These are phyloP conservation scores for Lepas anatifera DNA, from an alignment of 2,888 invertebrate species.

Conservation along the genomic window DNA sequence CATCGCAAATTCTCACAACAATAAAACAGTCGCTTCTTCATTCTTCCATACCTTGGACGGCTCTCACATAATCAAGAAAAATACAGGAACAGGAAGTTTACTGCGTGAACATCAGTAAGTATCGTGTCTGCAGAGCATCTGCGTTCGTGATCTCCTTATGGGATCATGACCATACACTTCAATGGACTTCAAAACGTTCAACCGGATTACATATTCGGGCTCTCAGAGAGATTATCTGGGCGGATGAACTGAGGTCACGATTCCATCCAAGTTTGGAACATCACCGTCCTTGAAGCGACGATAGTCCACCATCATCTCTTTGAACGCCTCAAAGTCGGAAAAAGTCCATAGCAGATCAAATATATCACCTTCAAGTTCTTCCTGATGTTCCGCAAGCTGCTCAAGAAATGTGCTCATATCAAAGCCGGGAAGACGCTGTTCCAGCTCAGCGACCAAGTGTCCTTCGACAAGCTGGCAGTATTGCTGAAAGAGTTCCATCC, in stretches of 20 bases:
- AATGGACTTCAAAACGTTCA: too few relatives aligned
- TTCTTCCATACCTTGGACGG: too few relatives aligned
- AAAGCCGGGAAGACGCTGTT: background rate
- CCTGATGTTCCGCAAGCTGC: background rate
- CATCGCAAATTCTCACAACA: too few relatives aligned
- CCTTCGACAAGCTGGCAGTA: background rate
- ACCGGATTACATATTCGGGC: too few relatives aligned
- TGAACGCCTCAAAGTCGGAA: background rate
- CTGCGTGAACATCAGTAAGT: too few relatives aligned
- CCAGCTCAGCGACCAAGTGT: background rate
- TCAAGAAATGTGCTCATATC: background rate
- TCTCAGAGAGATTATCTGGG: too few relatives aligned
- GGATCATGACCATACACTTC: too few relatives aligned
- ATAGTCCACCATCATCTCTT: conserved; percentile 4
- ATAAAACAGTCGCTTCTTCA: too few relatives aligned
- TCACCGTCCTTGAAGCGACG: background rate
- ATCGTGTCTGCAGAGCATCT: too few relatives aligned
- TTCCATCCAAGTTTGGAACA: background rate
- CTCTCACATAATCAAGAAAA: too few relatives aligned
- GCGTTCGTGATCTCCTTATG: too few relatives aligned
- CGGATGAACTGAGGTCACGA: background rate
- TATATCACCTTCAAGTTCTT: background rate
- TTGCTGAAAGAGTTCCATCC: background rate
- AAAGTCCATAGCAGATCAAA: background rate
- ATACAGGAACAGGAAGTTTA: too few relatives aligned